Base-by-base conservation (phyloP, 2,113 vertebrate genomes). In the Oxyruncus cristatus region DNA sequence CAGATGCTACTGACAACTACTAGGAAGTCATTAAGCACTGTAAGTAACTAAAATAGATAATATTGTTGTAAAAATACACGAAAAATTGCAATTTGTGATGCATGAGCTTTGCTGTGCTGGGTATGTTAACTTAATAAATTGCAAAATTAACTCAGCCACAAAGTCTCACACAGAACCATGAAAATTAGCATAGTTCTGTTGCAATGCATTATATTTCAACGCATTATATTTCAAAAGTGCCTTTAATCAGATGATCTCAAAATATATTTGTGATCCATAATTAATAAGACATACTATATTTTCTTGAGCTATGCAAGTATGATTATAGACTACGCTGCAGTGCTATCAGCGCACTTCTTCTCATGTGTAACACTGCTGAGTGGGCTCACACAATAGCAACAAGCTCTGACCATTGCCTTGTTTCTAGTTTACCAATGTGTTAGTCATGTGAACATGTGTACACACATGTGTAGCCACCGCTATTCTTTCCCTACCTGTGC, bases 1-100 rank as follows among this genome's bases (percentile, higher is more conserved):
- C 20, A 70, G 26, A 82, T 94, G 62, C 49, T 82, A 66, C 49
- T 76, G 46, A 55, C 46, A 95, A 89, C 70, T 73, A 79, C 53
- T 62, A 62, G 71, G 30, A 85, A 94, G 47, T 65, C 37, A 94
- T 79, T 87, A 96, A 76, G 41, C 74, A 88, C 24, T 70, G 71
- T 70, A 94, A 96, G 95, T 62, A 89, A 80, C 47, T 72, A 88
- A 92, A 92, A 85, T 42, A 88, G 62, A 76, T 52, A 71, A 65
- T 35, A 91, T 0, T 75, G 71, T 70, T 93, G 66, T 76, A 77
- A 76, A 94, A 96, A 91, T 73, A 58, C 44, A 72, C 37, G 84
- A 93, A 82, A 59, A 92, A 83, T 66, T 93, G n/a, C 2, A 3
- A 83, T 89, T 95, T 91, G 55, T 85, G 66, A 94, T 72, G 77